Conservation (phyloP, 2,888 invertebrate genomes). For the Ophioninae sp. region DNA sequence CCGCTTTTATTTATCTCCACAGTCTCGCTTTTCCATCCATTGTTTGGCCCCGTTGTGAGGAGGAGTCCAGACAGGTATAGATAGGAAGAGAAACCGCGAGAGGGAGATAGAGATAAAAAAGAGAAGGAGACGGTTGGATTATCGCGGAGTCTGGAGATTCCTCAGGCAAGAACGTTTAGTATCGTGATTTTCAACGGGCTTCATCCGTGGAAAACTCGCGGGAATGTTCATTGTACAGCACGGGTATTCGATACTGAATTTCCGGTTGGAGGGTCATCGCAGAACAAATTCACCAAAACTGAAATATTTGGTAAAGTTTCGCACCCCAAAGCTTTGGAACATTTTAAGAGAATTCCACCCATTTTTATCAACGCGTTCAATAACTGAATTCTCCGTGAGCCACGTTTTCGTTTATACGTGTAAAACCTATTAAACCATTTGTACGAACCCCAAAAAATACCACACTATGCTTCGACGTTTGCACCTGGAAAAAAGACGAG, state of each 20-base stretch:
- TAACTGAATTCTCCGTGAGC: background rate
- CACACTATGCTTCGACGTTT: background rate
- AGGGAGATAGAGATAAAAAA: slow-evolving; percentile 48
- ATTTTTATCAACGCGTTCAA: background rate
- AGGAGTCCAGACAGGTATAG: background rate
- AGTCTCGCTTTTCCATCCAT: slow-evolving; percentile 40
- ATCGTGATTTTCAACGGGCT: slow-evolving; percentile 37
- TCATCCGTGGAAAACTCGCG: slow-evolving; percentile 17
- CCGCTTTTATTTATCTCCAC: slow-evolving; percentile 54
- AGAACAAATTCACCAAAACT: slow-evolving; percentile 15
- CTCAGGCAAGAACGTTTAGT: slow-evolving; percentile 37
- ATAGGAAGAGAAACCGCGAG: background rate
- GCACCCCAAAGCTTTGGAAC: background rate
- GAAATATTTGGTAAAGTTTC: slow-evolving; percentile 20
- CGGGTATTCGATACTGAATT: slow-evolving; percentile 19
- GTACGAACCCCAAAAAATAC: background rate
- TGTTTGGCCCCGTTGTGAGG: slow-evolving; percentile 39
- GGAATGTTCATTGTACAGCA: slow-evolving; percentile 19
- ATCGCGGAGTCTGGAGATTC: slow-evolving; percentile 31
- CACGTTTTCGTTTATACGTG: background rate
- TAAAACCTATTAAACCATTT: background rate
- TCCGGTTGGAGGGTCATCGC: slow-evolving; percentile 9
- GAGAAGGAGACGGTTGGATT: slow-evolving; percentile 55
- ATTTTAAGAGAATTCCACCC: background rate
- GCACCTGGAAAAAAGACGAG: background rate